Conservation (phyloP, 2,888 invertebrate genomes). For the Mythimna loreyi region DNA sequence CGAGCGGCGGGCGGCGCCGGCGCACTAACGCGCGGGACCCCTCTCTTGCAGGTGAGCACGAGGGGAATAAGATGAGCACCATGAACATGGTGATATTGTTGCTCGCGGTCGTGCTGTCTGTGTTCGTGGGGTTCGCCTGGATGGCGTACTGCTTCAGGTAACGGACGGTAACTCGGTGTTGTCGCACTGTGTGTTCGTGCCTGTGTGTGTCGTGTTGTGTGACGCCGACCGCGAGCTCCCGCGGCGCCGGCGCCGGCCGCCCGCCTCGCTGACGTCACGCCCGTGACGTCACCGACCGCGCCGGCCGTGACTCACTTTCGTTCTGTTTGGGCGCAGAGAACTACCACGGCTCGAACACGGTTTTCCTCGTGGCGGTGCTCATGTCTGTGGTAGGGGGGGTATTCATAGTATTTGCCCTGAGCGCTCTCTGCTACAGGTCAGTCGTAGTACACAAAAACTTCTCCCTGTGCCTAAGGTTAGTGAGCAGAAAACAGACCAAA, state of each 20-base stretch:
- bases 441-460: slow-evolving; percentile 99
- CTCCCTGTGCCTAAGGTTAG: slow-evolving; percentile 99
- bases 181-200: slow-evolving; percentile 87
- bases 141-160: slow-evolving; percentile 99
- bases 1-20: slow-evolving; percentile 86
- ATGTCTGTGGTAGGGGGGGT: slow-evolving; percentile 99
- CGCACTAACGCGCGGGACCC: slow-evolving; percentile 89
- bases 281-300: slow-evolving; percentile 71
- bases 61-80: slow-evolving; percentile 96
- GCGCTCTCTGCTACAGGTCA: slow-evolving; percentile 99
- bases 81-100: slow-evolving; percentile 97
- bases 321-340: slow-evolving; percentile 94
- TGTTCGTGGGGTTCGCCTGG: slow-evolving; percentile 98
- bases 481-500: slow-evolving; percentile 96
- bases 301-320: slow-evolving; percentile 77
- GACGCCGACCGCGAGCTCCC: slow-evolving; percentile 72
- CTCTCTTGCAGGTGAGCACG: slow-evolving; percentile 93
- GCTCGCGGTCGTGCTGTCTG: slow-evolving; percentile 97
- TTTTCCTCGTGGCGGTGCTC: slow-evolving; percentile 99
- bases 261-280: slow-evolving; percentile 73
- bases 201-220: slow-evolving; percentile 70
- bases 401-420: slow-evolving; percentile 99
- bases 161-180: slow-evolving; percentile 89
- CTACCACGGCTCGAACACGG: slow-evolving; percentile 99
- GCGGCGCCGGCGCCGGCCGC: slow-evolving; percentile 80